Evolutionary conservation across 2,888 invertebrate species (phyloP), one percentile per base, ranked within the genome.

Genomic region (Cheilosia urbana): DNA sequence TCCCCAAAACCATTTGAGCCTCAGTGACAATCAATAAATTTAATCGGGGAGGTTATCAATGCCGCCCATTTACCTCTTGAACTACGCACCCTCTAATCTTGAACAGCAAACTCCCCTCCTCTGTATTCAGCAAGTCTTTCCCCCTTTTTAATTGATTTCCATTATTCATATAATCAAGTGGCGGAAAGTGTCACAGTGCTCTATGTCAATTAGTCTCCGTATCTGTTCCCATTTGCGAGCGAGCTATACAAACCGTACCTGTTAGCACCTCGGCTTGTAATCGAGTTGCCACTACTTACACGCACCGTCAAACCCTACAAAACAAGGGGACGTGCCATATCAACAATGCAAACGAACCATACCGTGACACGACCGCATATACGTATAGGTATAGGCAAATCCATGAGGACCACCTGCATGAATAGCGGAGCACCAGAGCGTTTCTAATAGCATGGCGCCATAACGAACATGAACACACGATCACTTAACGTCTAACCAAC

Each of bases 361-460:
- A 85, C 80, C 80, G 55, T 85, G 66, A 75, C 84, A 76, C 84
- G 30, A 60, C 60, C 60, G 47, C 45, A 17, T 17, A 7, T 2
- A 24, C 2, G 3, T 2, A 21, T 21, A 45, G 2, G 42, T 63
- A 49, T 76, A 76, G 62, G 53, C 63, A 84, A 84, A 84, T 84
- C 83, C 71, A 75, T 71, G 45, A 79, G 53, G 60, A 63, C 49
- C 30, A 21, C 47, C 62, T 30, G 9, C 2, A 34, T 72, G 45
- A 60, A 77, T 57, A 76, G 7, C 27, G 77, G 75, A 5, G 76
- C 81, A 85, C 47, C 55, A 68, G 81, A 85, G 76, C 85, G 85
- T 85, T 85, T 85, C 85, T 85, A 85, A 85, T 85, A 57, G 57
- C 76, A 73, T 72, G 81, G 85, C 85, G 85, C 85, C 60, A 60